Evolutionary conservation across 2,888 invertebrate species (phyloP), one percentile per base, ranked within the genome.

Genomic region (Hesperia comma): DNA sequence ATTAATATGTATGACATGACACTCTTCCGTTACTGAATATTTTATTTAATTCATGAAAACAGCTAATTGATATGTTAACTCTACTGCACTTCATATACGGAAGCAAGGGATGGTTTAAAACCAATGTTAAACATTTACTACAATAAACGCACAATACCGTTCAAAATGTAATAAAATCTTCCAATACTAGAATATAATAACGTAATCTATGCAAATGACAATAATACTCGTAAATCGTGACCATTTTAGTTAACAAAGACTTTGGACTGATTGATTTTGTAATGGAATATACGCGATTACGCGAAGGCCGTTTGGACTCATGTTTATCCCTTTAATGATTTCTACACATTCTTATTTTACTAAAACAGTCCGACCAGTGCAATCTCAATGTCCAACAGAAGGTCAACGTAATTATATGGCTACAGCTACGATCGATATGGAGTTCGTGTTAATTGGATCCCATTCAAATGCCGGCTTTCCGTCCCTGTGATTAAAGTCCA

Each of bases 271-370:
- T 63, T 55, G 49, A 21, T 51, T 63, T 57, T 37, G 51, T 63
- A 40, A 51, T 37, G 63, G 61, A 61, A 53, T 46, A 54, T 55
- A 63, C 37, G 46, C 40, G 63, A 63, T 43, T 55, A 63, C 37
- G 46, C 40, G 63, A 63, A 63, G 57, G 63, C 40, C 57, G 51
- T 40, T 51, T 14, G 17, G 21, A 57, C 51, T 40, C 1, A 61
- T 40, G 53, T 61, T 53, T 40, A 40, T 53, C 40, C 26, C 33
- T 37, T 56, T 14, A 19, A 46, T 33, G 33, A 33, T 61, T 61
- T 54, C 61, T 56, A 64, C 66, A 56, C 60, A 41, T 33, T 54
- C 43, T 49, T 68, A 56, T 68, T 64, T 58, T 57, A 53, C 40
- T 61, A 41, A 61, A 53, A 53, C 37, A 43, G 43, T 54, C 54